Base-by-base conservation (phyloP, 2,888 invertebrate genomes). In the Poecilus cupreus region DNA sequence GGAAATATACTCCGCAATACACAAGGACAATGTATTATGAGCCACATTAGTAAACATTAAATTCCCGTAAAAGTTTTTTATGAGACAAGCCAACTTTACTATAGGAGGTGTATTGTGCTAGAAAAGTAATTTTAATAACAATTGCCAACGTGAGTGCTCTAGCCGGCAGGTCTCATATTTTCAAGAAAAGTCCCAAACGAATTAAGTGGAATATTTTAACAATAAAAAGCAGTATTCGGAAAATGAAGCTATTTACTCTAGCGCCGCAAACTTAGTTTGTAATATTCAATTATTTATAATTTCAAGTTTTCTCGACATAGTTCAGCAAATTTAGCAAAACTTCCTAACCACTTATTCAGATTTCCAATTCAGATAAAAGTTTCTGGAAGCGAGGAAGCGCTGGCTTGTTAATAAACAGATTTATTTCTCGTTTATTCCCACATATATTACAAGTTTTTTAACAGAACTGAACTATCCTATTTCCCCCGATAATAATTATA, bases 21-120 rank as follows among this genome's bases (percentile, higher is more conserved):
- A 78, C 60, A 64, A 24, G 22, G 20, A 13, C 51, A 68, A 49
- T 46, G 70, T 68, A 79, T 79, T 79, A 68, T 57, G 51, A 70
- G 49, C 37, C 43, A 54, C 79, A 79, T 70, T 79, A 79, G 79
- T 79, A 79, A 79, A 79, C 79, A 79, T 79, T 78, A 68, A 76
- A 76, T 49, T 68, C 68, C 39, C 68, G 46, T 68, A 78, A 68
- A 64, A 78, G 68, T 78, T 64, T 78, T 78, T 78, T 60, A 49
- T 78, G 54, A 57, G 54, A 54, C 72, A 72, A 4, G 24, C 70
- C 6, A 72, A 72, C 72, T 72, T 72, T 72, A 10, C 26, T 16
- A 39, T 39, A 70, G 24, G 26, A 60, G 26, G 43, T 72, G 72
- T 72, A 22, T 20, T 43, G 20, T 70, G 22, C 72, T 22, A 22